A percentile compares a stretch with the other conserved stretches of the same genome.
These are phyloP conservation scores for Podabrus alpinus DNA, from an alignment of 2,888 invertebrate species.

Conservation along the genomic window DNA sequence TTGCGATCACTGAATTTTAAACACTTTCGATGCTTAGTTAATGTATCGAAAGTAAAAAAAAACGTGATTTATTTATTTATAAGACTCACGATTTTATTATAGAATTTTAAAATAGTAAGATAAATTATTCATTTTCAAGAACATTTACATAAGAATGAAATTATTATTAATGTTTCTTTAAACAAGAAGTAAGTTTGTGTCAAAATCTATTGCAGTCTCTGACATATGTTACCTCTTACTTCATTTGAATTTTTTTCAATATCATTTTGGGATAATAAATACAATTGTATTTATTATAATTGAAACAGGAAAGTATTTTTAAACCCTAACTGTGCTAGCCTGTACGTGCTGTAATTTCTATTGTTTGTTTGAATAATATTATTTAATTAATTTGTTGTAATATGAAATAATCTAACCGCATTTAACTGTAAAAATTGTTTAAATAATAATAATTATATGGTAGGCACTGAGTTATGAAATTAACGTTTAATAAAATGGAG, in stretches of 20 bases:
- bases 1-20: not conserved
- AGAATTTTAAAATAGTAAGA: not conserved
- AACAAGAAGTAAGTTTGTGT: not conserved
- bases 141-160: not conserved
- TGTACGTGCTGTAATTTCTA: not conserved
- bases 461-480: not conserved
- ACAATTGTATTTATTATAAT: not conserved
- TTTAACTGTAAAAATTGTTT: not conserved
- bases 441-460: not conserved
- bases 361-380: not conserved
- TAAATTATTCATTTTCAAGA: not conserved
- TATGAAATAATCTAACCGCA: not conserved
- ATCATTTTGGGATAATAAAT: not conserved
- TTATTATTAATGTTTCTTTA: not conserved
- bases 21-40: not conserved
- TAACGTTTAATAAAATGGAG: not conserved
- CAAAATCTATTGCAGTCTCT: not conserved
- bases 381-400: not conserved
- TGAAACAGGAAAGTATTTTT: not conserved
- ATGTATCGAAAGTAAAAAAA: not conserved
- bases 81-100: not conserved
- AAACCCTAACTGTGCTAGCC: not conserved
- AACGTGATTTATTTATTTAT: conserved; percentile 1
- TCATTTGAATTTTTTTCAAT: not conserved
- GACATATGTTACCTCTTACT: not conserved